These are phyloP conservation scores for Orchesellides sinensis DNA, from an alignment of 2,888 invertebrate genomes.

Conservation along the genomic window DNA sequence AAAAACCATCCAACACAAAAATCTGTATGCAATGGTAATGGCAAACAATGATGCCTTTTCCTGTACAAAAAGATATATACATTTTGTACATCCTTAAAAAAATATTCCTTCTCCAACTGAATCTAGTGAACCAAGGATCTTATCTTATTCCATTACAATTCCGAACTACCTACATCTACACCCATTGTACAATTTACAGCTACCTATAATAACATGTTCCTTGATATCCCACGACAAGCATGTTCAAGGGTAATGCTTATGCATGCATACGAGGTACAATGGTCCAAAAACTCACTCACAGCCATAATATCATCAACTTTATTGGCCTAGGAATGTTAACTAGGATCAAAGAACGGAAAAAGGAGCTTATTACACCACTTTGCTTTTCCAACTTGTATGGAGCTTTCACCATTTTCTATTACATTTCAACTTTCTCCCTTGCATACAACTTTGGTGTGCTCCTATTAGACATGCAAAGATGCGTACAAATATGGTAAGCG, in stretches of 20 bases:
- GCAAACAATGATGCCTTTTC: constrained; percentile 40
- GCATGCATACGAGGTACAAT: too few relatives aligned
- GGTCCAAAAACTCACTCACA: too few relatives aligned
- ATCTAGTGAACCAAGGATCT: too few relatives aligned
- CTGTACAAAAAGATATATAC: not conserved
- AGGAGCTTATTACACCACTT: constrained; percentile 1
- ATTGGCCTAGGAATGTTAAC: constrained; percentile 49
- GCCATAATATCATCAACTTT: constrained; percentile 53
- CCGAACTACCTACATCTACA: too few relatives aligned
- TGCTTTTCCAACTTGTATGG: not conserved
- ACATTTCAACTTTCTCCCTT: not conserved
- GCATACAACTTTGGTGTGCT: not conserved
- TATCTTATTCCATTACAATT: too few relatives aligned
- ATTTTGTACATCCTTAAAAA: too few relatives aligned
- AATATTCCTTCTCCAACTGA: too few relatives aligned
- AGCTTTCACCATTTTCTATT: not conserved
- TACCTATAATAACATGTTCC: too few relatives aligned
- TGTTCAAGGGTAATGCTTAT: constrained; percentile 6
- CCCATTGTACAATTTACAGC: too few relatives aligned
- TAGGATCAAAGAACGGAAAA: constrained; percentile 32
- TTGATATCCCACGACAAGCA: too few relatives aligned
- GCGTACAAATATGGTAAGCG: constrained; percentile 2
- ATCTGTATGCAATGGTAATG: constrained; percentile 52
- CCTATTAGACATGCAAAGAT: not conserved
- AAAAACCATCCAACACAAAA: constrained; percentile 30